Base-by-base conservation (phyloP, 2,797 vertebrate genomes). In the Synanceia verrucosa region DNA sequence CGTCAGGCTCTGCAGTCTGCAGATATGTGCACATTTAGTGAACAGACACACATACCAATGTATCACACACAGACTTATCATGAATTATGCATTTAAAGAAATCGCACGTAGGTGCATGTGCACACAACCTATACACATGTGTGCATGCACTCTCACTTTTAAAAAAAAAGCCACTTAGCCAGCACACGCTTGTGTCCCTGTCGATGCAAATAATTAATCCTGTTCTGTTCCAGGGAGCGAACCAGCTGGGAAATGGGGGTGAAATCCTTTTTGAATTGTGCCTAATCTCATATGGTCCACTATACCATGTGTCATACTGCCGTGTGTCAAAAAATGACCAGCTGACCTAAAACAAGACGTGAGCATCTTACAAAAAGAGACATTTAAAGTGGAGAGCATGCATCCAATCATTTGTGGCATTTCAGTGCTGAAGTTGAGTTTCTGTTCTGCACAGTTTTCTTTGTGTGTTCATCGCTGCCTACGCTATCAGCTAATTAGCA, bases 161-260 rank as follows among this genome's bases (percentile, higher is more conserved):
- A 74, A 71, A 86, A 78, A 86, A 78, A 79, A 56, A 81, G 73
- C 70, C 81, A 79, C 80, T 91, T 81, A 79, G 77, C 82, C 52
- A 29, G 33, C 5, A 6, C 3, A 4, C 52, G 64, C 78, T 75
- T 69, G 59, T 70, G 78, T 78, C 67, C 64, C 73, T 23, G 74
- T 79, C 81, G 57, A 78, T 90, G 85, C 86, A 86, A 90, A 89
- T 89, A 84, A 88, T 85, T 88, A 85, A 89, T 89, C 88, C 86
- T 79, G 81, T 90, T 90, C 79, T 69, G 83, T 83, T 88, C 85
- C 78, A 82, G 71, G 72, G 83, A 83, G 83, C 77, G 76, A 81
- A 65, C 52, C 62, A 73, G 65, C 76, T 79, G 64, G 73, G 73
- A 87, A 83, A 81, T 72, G 84, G 68, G 71, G 87, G 83, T 87